Evolutionary conservation across 2,888 invertebrate genomes (phyloP), one percentile per base, ranked within the genome.

Genomic region (Pediacus dermestoides): DNA sequence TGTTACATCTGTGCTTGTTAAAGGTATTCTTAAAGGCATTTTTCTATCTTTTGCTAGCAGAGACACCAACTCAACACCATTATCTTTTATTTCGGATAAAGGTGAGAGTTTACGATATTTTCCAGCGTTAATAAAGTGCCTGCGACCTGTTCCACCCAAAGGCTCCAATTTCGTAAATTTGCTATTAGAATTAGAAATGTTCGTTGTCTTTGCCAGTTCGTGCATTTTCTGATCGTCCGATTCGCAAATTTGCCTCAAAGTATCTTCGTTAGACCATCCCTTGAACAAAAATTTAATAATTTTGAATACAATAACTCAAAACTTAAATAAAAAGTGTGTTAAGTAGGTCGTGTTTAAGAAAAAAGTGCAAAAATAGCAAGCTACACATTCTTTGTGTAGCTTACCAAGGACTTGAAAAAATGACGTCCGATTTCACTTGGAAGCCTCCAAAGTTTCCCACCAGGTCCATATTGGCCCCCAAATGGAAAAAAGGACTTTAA

Each of bases 321-420:
- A n/a, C n/a, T n/a, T n/a, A n/a, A n/a, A n/a, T n/a, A n/a, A n/a
- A n/a, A n/a, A n/a, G n/a, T n/a, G n/a, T n/a, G n/a, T n/a, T n/a
- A n/a, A n/a, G 21, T 12, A 30, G n/a, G n/a, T n/a, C n/a, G n/a
- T 11, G 14, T 30, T 4, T n/a, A 13, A 27, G 25, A 30, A 30
- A 36, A 16, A 23, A 11, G 10, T 16, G 10, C 9, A 31, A 42
- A 43, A 16, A 28, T 25, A 42, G 46, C 44, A 50, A 58, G 61
- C 59, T 58, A 60, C 61, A 53, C 55, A 16, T 25, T n/a, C 40
- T 28, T 42, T 34, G 54, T 58, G 53, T 55, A 62, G 64, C 67
- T 61, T 76, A 86, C 86, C 84, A 88, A 75, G 52, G 87, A 87
- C 66, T 82, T 79, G 56, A 82, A 78, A 73, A 88, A 87, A 68